Evolutionary conservation across 37 sponge, comb jelly and placozoan species (phyloP).

Genomic region (Haliclona indistincta): DNA sequence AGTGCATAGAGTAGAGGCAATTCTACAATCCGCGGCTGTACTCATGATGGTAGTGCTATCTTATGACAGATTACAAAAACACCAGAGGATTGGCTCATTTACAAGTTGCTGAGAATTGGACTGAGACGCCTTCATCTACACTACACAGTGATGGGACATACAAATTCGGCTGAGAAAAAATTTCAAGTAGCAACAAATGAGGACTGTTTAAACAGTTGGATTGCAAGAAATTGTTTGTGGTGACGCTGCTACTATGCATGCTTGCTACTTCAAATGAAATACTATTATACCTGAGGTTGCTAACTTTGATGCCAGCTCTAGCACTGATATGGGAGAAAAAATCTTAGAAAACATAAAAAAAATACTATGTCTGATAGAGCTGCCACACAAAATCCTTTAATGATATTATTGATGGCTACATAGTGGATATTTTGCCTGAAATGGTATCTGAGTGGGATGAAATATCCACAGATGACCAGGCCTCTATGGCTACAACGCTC

Average conservation of each 20-base stretch:
- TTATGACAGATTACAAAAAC: conserved; percentile 1
- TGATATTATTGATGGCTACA: conserved; percentile 4
- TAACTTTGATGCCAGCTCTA: not conserved
- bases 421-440: not conserved
- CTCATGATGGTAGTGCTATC: not conserved
- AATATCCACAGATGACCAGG: not conserved
- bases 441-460: conserved; percentile 10
- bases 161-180: conserved; percentile 9
- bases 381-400: conserved; percentile 11
- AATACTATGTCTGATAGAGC: conserved; percentile 30
- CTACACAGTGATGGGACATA: conserved; percentile 28
- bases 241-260: not conserved
- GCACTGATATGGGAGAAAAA: not conserved
- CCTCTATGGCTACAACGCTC: not conserved
- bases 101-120: not conserved
- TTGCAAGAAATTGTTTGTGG: conserved; percentile 4
- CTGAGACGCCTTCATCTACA: not conserved
- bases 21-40: conserved; percentile 6
- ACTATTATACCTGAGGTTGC: not conserved
- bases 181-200: not conserved
- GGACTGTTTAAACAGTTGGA: not conserved
- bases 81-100: not conserved
- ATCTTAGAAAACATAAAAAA: conserved; percentile 3
- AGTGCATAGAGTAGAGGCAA: not conserved
- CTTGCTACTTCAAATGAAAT: not conserved